These are phyloP conservation scores for Lasioglossum zephyrum DNA, from an alignment of 2,888 invertebrate species.

Conservation along the genomic window DNA sequence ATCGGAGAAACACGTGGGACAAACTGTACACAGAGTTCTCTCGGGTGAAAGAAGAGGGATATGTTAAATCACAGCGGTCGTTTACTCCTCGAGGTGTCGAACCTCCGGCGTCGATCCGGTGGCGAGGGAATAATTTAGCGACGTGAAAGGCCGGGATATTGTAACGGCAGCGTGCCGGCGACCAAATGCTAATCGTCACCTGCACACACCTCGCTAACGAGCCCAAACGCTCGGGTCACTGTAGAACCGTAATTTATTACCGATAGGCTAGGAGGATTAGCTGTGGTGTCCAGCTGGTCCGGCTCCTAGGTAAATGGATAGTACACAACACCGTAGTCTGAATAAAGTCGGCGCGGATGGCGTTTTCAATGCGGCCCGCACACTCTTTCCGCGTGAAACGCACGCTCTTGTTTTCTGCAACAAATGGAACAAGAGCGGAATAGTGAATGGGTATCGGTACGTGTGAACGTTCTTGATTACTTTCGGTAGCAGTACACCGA, in stretches of 20 bases:
- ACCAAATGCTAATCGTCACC: constrained; percentile 58
- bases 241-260: constrained; percentile 63
- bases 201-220: constrained; percentile 55
- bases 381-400: background rate
- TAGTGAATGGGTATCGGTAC: constrained; percentile 35
- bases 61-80: constrained; percentile 36
- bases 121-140: constrained; percentile 53
- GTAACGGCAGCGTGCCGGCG: constrained; percentile 45
- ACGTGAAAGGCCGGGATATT: constrained; percentile 40
- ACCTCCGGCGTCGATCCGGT: constrained; percentile 31
- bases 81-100: constrained; percentile 33
- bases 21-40: background rate
- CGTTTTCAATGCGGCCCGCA: constrained; percentile 21
- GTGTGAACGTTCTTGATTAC: constrained; percentile 37
- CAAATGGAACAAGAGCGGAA: constrained; percentile 42
- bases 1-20: constrained; percentile 12
- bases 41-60: background rate
- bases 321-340: constrained; percentile 21
- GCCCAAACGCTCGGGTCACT: constrained; percentile 38
- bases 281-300: constrained; percentile 31
- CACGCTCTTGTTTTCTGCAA: constrained; percentile 2
- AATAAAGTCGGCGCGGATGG: constrained; percentile 23
- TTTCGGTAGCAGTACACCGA: constrained; percentile 23
- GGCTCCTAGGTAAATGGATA: constrained; percentile 32
- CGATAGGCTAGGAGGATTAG: constrained; percentile 45